These are phyloP conservation scores for Antheraea mylitta DNA, from an alignment of 1,140 invertebrate genomes.

Conservation along the genomic window DNA sequence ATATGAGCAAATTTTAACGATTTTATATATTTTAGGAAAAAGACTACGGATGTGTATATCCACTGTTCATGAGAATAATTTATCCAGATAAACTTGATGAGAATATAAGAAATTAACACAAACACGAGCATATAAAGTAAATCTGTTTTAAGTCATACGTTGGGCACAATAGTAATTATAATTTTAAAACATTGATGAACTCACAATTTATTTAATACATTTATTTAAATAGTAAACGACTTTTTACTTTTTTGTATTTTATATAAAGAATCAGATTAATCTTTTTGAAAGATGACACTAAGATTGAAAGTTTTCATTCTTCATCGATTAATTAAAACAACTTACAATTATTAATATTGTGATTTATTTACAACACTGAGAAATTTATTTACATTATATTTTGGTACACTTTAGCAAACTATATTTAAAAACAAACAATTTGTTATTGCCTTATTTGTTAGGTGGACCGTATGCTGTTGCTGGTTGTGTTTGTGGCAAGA, in stretches of 20 bases:
- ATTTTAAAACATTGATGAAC: no score
- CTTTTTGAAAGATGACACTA: no score
- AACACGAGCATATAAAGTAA: not conserved
- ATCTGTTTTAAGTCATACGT: no score
- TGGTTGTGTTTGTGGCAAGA: constrained; percentile 37
- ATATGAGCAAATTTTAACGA: not conserved
- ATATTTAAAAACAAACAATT: not conserved
- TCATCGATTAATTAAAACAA: not conserved
- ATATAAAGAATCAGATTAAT: no score
- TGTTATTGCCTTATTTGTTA: constrained; percentile 19
- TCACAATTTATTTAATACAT: no score
- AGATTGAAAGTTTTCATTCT: no score
- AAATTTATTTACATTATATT: constrained; percentile 33
- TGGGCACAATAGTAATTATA: no score
- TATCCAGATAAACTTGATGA: constrained; percentile 27
- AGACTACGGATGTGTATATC: constrained; percentile 16
- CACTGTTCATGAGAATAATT: constrained; percentile 46
- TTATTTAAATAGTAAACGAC: no score
- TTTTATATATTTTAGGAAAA: constrained; percentile 22
- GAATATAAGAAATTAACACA: not conserved
- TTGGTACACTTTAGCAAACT: constrained; percentile 15
- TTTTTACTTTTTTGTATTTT: no score
- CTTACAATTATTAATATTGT: constrained; percentile 15
- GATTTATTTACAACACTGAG: constrained; percentile 45
- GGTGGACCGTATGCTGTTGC: constrained; percentile 36